phyloP scores from a whole-genome alignment of 2,888 invertebrate species.

The Chymomyza amoena region DNA sequence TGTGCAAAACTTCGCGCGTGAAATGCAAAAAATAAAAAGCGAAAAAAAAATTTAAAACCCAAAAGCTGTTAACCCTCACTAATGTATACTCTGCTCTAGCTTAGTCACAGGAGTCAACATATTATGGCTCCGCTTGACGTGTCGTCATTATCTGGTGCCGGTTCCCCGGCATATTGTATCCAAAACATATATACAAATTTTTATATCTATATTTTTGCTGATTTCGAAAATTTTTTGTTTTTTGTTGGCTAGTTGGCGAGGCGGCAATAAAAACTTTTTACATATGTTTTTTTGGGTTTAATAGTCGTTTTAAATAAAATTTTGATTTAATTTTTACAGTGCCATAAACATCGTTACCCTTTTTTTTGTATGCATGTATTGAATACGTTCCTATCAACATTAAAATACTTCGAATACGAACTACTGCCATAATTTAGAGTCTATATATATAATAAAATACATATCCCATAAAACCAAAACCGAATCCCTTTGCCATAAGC shows the following conservation, averaged over 20 bases:
- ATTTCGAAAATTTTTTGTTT: slow-evolving; percentile 24
- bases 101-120: too few species aligned
- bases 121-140: too few species aligned
- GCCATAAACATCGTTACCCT: slow-evolving; percentile 53
- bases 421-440: slow-evolving; percentile 42
- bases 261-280: not conserved
- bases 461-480: slow-evolving; percentile 13
- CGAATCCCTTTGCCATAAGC: not conserved
- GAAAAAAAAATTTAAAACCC: too few species aligned
- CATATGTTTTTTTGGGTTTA: not conserved
- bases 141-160: not conserved
- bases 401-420: slow-evolving; percentile 45
- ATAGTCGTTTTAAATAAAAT: not conserved
- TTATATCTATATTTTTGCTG: slow-evolving; percentile 34
- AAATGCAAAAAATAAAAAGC: not conserved
- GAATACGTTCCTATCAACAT: slow-evolving; percentile 32
- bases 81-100: too few species aligned
- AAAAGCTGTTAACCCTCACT: too few species aligned
- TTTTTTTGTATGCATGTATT: not conserved
- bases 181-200: slow-evolving; percentile 3
- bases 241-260: slow-evolving; percentile 3
- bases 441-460: slow-evolving; percentile 28
- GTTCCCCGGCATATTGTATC: not conserved
- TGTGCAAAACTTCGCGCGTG: not conserved
- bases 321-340: slow-evolving; percentile 36